Conservation (phyloP, 35 echinoderm and acorn worm genomes). For the Ptychodera flava region DNA sequence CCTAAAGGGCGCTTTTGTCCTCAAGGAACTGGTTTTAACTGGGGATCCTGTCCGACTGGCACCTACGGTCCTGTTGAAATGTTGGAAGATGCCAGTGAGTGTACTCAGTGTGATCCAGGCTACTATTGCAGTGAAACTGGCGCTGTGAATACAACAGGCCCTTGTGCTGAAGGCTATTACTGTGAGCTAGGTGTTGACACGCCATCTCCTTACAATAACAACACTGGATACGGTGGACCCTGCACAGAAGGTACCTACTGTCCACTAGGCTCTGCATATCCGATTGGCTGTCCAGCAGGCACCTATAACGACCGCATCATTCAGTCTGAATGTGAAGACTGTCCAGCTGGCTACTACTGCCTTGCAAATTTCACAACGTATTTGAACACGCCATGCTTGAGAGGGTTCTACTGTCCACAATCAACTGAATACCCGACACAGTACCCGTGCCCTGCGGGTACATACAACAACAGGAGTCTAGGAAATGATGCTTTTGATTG, state of each 20-base stretch:
- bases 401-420: constrained; percentile 83
- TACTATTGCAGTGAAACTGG: constrained; percentile 74
- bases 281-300: constrained; percentile 74
- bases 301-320: constrained; percentile 81
- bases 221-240: constrained; percentile 93
- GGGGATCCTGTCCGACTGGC: constrained; percentile 85
- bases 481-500: constrained; percentile 73
- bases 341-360: constrained; percentile 79
- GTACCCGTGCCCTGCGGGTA: constrained; percentile 86
- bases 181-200: constrained; percentile 90
- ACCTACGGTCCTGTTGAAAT: constrained; percentile 82
- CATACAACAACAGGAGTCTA: constrained; percentile 80
- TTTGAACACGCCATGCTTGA: constrained; percentile 63
- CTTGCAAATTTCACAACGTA: constrained; percentile 86
- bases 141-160: constrained; percentile 35
- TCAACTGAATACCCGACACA: constrained; percentile 65
- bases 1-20: constrained; percentile 84
- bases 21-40: constrained; percentile 58
- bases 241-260: constrained; percentile 93
- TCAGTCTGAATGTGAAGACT: constrained; percentile 53
- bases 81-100: constrained; percentile 66
- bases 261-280: constrained; percentile 65
- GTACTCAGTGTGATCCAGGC: constrained; percentile 89
- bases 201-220: constrained; percentile 87
- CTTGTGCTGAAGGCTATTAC: constrained; percentile 78